Evolutionary conservation across 2,113 vertebrate genomes (phyloP), one percentile per base, ranked within the genome.

Genomic region (Osmerus eperlanus): DNA sequence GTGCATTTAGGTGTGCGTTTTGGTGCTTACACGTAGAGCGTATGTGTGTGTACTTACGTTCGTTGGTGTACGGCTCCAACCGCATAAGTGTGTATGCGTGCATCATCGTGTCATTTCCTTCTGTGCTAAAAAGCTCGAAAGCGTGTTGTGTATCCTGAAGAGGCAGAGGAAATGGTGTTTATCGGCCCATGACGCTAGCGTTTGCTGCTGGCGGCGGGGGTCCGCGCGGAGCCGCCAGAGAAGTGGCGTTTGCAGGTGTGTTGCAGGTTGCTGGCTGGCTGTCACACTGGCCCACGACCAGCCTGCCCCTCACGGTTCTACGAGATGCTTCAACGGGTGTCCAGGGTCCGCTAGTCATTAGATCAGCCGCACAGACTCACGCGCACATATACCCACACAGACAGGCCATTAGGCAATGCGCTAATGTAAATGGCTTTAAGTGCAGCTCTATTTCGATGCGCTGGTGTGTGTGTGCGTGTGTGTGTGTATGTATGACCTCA

Each of bases 111-210:
- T 15, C 15, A 14, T 36, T 15, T 36, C 25, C 8, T 25, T 63
- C 13, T 54, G 53, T 54, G 53, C 16, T 13, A 15, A 18, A 12
- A 15, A 12, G 53, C 16, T 13, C 0, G 9, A 18, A n/a, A 18
- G 54, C n/a, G 54, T 56, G 54, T 56, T 56, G 54, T 56, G 54
- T n/a, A 18, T 15, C 54, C 54, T 28, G 62, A 36, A 9, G 62
- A 64, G 62, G 32, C 62, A 18, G 25, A 12, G 62, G n/a, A 36
- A 64, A 36, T 29, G 14, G 18, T 2, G 62, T 64, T 29, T 3
- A 64, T 64, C 29, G 15, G 32, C 62, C 61, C 62, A 12, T 64
- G 62, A 15, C 32, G 62, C 29, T 64, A 64, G 29, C 62, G 25
- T 36, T 21, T 23, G 58, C n/a, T 11, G 58, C 58, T 60, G 58